Evolutionary conservation across 2,888 invertebrate species (phyloP).

Genomic region (Ypsolopha sequella): DNA sequence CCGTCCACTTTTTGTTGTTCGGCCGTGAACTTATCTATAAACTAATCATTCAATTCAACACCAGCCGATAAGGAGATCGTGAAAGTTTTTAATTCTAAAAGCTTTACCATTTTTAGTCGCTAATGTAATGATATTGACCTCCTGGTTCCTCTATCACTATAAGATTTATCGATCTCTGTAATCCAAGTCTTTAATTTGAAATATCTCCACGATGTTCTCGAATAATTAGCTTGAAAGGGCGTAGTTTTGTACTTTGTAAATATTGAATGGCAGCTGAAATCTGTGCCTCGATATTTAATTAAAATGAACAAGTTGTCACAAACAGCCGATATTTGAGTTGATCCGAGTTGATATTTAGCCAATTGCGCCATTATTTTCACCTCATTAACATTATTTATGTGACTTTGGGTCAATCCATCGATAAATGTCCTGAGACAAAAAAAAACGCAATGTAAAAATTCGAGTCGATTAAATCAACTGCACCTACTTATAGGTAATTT

Average conservation of each 20-base stretch:
- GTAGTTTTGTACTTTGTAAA: slow-evolving; percentile 13
- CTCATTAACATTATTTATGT: slow-evolving; percentile 59
- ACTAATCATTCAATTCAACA: slow-evolving; percentile 21
- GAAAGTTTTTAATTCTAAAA: neutral
- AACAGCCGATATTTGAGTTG: slow-evolving; percentile 17
- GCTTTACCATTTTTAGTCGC: no score
- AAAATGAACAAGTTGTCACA: slow-evolving; percentile 23
- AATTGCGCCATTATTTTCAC: slow-evolving; percentile 40
- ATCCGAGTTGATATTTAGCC: slow-evolving; percentile 10
- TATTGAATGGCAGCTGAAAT: slow-evolving; percentile 10
- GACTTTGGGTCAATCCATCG: slow-evolving; percentile 45
- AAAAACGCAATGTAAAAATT: slow-evolving; percentile 46
- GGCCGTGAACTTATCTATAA: slow-evolving; percentile 14
- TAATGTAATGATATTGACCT: slow-evolving; percentile 4
- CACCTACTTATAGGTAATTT: slow-evolving; percentile 16
- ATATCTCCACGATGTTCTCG: neutral
- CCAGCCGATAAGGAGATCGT: neutral
- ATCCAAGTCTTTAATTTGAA: no score
- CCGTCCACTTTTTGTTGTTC: slow-evolving; percentile 26
- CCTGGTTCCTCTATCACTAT: neutral
- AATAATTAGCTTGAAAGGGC: slow-evolving; percentile 10
- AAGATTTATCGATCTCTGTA: neutral
- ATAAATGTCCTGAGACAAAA: slow-evolving; percentile 39
- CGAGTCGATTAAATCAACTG: slow-evolving; percentile 45
- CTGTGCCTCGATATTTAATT: slow-evolving; percentile 21